Evolutionary conservation across 2,797 vertebrate species (phyloP).

Genomic region (Heliangelus exortis): DNA sequence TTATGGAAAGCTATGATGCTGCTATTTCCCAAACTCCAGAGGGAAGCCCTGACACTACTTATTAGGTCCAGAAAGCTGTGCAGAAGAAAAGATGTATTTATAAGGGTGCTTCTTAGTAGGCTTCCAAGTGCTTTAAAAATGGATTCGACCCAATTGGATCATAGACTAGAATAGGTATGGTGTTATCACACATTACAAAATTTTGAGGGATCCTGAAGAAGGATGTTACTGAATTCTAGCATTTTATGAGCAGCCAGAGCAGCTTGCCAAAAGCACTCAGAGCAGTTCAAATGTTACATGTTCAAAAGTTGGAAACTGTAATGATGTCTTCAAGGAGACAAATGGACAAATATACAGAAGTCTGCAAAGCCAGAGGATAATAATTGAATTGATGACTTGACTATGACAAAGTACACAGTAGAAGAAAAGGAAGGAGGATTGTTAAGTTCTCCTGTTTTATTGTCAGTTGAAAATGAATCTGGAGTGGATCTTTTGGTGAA

Average conservation of each 20-base stretch:
- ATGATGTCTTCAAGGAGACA: constrained; percentile 50
- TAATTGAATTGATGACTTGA: constrained; percentile 50
- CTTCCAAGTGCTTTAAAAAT: not conserved
- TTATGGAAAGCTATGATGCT: not conserved
- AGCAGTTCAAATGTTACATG: not conserved
- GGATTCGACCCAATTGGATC: not conserved
- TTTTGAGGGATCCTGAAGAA: not conserved
- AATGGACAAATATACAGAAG: constrained; percentile 50
- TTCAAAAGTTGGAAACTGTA: not conserved
- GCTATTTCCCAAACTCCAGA: not conserved
- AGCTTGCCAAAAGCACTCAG: constrained; percentile 7
- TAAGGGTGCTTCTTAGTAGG: not conserved
- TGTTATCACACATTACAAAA: not conserved
- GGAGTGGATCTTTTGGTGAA: constrained; percentile 27
- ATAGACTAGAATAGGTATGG: not conserved
- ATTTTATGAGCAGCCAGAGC: not conserved
- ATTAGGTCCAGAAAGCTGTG: not conserved
- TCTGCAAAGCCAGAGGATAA: constrained; percentile 8
- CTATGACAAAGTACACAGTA: constrained; percentile 34
- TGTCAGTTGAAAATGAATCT: constrained; percentile 45
- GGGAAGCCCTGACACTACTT: not conserved
- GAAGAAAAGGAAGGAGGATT: not conserved
- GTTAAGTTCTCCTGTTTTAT: constrained; percentile 42
- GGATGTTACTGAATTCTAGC: not conserved
- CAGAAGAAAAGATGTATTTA: not conserved